Conservation (phyloP, 1,140 invertebrate species). For the Marisa cornuarietis region DNA sequence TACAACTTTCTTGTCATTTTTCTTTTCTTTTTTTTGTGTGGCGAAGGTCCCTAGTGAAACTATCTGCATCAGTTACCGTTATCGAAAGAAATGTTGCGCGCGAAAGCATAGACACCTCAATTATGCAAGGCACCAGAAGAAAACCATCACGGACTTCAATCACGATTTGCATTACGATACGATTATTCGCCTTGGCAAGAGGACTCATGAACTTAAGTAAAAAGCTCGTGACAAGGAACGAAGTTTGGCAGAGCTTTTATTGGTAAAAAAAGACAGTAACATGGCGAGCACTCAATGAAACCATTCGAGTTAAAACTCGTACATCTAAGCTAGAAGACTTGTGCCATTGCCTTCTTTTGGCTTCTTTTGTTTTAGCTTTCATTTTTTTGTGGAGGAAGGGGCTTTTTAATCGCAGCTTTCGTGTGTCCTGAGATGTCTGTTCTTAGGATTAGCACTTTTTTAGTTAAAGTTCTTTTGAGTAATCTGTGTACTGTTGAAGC, state of each 20-base stretch:
- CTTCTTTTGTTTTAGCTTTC: too few species aligned
- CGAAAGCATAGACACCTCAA: background rate
- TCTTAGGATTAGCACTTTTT: background rate
- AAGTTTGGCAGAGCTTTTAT: background rate
- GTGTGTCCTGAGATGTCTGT: background rate
- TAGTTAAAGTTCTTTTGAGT: too few species aligned
- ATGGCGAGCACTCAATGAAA: background rate
- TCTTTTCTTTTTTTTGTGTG: too few species aligned
- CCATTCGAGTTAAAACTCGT: too few species aligned
- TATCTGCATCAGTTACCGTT: too few species aligned
- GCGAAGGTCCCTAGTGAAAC: too few species aligned
- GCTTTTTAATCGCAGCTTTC: background rate
- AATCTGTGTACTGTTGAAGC: too few species aligned
- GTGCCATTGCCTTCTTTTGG: background rate
- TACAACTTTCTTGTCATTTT: too few species aligned
- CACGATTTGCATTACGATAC: background rate
- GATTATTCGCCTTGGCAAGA: background rate
- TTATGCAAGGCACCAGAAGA: too few species aligned
- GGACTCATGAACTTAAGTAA: background rate
- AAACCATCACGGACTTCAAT: too few species aligned
- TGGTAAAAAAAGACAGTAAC: background rate
- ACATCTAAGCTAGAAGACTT: too few species aligned
- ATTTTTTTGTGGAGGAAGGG: background rate
- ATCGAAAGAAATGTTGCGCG: too few species aligned
- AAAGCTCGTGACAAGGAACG: background rate